Base-by-base conservation (phyloP, 2,888 invertebrate species). In the Aphrophora alni region DNA sequence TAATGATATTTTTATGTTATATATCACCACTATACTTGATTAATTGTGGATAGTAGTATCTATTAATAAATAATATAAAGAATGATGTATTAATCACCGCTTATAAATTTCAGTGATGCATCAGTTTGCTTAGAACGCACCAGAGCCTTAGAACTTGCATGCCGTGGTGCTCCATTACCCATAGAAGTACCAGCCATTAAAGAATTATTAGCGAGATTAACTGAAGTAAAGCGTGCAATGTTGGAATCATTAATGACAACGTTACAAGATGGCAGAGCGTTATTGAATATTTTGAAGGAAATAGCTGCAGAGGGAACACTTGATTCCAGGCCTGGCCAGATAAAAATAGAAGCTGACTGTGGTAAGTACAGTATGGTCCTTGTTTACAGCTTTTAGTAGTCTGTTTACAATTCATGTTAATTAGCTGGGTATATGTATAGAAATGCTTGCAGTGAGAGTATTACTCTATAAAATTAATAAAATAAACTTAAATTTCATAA, bases 211-310 rank as follows among this genome's bases (percentile, higher is more conserved):
- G 91, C 91, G 81, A 92, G 91, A 86, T 92, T 95, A 85, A 93
- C 94, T 86, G 94, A 95, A 84, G 89, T 93, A 83, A 89, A 93
- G 82, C 93, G 93, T 86, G 90, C 91, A 76, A 92, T 96, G 88
- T 89, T 96, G 80, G 95, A 95, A 84, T 90, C 93, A 7, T 91
- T 96, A 1, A 95, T 95, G 92, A 90, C 91, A n/a, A 94, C 96
- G 1, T 89, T 97, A 75, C 94, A 95, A 86, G 92, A 94, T 84
- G 96, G 96, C 75, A 95, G 95, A 87, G 90, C 91, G 78, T 89
- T 96, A 83, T 89, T 97, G 85, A 93, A 93, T 75, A 91, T 93
- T 86, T 89, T 97, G 83, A 92, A 93, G 86, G 93, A 95, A 87
- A 90, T 96, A 84, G 93, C 93, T 80, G 91, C 92, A 87, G 91